These are phyloP conservation scores for Pristis pectinata DNA, from an alignment of 2,797 vertebrate species.

Conservation along the genomic window DNA sequence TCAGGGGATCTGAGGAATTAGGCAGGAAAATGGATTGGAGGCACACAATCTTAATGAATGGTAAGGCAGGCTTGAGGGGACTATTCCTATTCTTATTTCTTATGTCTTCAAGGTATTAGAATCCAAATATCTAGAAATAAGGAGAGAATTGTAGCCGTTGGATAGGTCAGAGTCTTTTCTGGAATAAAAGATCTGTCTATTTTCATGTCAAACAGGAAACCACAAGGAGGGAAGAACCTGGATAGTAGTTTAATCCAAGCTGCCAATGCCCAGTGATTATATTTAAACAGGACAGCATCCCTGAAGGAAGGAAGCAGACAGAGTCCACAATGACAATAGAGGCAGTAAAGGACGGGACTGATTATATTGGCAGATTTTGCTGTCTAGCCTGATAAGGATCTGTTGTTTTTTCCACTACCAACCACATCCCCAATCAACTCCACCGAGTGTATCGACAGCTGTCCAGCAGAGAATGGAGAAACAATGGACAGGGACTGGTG, in stretches of 20 bases:
- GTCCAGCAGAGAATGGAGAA: background rate
- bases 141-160: background rate
- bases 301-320: background rate
- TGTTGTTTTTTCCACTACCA: background rate
- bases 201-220: background rate
- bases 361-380: background rate
- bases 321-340: background rate
- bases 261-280: background rate
- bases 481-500: background rate
- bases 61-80: too few species aligned
- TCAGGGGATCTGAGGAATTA: too few species aligned
- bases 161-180: background rate
- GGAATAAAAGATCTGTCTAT: background rate
- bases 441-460: background rate
- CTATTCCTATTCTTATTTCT: too few species aligned
- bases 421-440: too few species aligned
- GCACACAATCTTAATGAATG: too few species aligned
- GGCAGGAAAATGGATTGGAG: too few species aligned
- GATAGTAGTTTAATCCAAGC: background rate
- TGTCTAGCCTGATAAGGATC: constrained; percentile 6
- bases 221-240: too few species aligned
- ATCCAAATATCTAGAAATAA: background rate
- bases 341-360: background rate
- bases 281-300: background rate
- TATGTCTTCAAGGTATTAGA: too few species aligned